These are phyloP conservation scores for Dorcus parallelipipedus DNA, from an alignment of 2,888 invertebrate genomes.

Conservation along the genomic window DNA sequence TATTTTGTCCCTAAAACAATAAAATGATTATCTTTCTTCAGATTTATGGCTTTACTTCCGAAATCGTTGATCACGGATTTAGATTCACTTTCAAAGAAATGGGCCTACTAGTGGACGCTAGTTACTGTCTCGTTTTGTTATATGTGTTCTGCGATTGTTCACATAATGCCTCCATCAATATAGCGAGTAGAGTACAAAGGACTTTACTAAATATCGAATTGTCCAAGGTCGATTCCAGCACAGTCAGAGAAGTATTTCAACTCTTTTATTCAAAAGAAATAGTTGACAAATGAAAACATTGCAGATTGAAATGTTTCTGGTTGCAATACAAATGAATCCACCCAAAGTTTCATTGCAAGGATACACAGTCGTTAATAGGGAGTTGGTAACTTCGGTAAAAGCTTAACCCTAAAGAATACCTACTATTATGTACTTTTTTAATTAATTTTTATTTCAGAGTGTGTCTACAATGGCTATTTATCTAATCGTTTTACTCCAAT, in stretches of 20 bases:
- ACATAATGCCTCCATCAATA: conserved; percentile 61
- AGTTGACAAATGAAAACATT: conserved; percentile 19
- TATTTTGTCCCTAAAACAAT: not conserved
- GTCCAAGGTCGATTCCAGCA: conserved; percentile 55
- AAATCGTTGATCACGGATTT: conserved; percentile 65
- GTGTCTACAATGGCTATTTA: conserved; percentile 64
- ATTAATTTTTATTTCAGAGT: conserved; percentile 52
- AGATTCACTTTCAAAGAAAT: conserved; percentile 65
- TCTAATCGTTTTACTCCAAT: conserved; percentile 63
- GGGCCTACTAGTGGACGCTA: conserved; percentile 61
- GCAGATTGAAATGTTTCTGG: conserved; percentile 65
- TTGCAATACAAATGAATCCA: conserved; percentile 68
- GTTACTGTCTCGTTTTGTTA: conserved; percentile 59
- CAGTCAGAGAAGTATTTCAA: conserved; percentile 57
- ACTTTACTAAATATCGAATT: conserved; percentile 59
- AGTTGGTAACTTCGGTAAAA: conserved; percentile 61
- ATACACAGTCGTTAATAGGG: conserved; percentile 63
- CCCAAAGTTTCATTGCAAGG: conserved; percentile 66
- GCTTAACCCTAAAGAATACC: not conserved
- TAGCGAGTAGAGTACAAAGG: conserved; percentile 62
- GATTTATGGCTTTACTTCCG: conserved; percentile 64
- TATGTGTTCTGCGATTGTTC: conserved; percentile 67
- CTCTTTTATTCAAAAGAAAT: conserved; percentile 2
- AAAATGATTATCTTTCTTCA: conserved; percentile 15
- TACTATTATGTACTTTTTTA: not conserved